Percentiles rank a stretch among this genome's conserved stretches.
Conservation (phyloP, 1,140 invertebrate species). For the Saccostrea cuccullata region DNA sequence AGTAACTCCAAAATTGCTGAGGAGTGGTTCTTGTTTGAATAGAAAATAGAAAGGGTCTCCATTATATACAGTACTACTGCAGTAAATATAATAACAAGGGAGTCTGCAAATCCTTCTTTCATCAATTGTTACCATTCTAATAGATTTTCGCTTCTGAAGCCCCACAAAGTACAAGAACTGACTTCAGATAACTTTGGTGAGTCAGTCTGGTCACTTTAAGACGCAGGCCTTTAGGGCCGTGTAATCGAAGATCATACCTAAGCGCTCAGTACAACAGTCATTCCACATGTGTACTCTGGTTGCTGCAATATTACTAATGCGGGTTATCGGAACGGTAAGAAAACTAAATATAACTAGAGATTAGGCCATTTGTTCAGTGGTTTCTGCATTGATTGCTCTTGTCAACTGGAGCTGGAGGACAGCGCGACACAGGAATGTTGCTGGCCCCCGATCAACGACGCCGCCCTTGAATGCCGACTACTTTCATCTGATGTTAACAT, state of each 20-base stretch:
- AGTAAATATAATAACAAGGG: too few relatives aligned
- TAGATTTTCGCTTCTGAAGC: too few relatives aligned
- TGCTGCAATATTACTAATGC: conserved; percentile 31
- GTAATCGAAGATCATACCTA: not conserved
- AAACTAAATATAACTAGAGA: conserved; percentile 34
- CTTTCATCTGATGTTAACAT: not conserved
- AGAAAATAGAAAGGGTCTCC: too few relatives aligned
- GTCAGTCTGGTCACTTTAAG: not conserved
- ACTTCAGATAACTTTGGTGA: not conserved
- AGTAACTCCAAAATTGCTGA: too few relatives aligned
- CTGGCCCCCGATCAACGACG: not conserved
- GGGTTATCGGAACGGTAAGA: conserved; percentile 16
- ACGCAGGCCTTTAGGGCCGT: not conserved
- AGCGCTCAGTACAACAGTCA: not conserved
- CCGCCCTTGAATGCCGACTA: not conserved
- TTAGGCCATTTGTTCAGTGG: conserved; percentile 16
- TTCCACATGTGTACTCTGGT: not conserved
- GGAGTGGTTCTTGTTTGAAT: too few relatives aligned
- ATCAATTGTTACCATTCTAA: not conserved
- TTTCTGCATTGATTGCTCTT: not conserved
- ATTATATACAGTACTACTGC: too few relatives aligned
- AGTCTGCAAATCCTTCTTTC: not conserved
- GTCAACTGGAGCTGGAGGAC: not conserved
- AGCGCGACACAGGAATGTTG: not conserved
- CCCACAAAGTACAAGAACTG: too few relatives aligned